A percentile compares a stretch with the other conserved stretches of the same genome.
These are phyloP conservation scores for Cephalotes varians DNA, from an alignment of 2,888 invertebrate species.

Conservation along the genomic window DNA sequence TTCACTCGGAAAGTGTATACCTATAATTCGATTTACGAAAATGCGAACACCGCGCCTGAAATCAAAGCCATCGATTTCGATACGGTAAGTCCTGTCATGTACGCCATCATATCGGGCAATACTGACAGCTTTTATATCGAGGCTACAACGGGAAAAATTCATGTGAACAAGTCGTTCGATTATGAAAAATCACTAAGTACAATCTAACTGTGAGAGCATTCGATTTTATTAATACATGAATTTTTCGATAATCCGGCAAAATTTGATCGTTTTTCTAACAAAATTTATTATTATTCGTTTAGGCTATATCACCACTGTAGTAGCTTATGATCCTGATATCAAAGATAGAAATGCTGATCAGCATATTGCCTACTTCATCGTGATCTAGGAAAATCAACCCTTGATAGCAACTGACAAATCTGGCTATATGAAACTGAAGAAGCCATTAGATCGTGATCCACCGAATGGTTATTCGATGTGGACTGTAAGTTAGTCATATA, in stretches of 20 bases:
- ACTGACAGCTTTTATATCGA: conserved; percentile 95
- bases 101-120: conserved; percentile 96
- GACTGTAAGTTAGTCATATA: conserved; percentile 84
- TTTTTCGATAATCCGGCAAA: conserved; percentile 86
- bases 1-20: conserved; percentile 93
- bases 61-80: conserved; percentile 96
- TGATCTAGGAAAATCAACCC: conserved; percentile 90
- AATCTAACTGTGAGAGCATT: conserved; percentile 93
- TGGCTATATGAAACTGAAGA: conserved; percentile 91
- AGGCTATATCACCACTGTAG: conserved; percentile 86
- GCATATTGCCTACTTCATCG: conserved; percentile 92
- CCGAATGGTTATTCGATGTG: conserved; percentile 94
- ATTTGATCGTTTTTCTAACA: not conserved
- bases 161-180: conserved; percentile 92
- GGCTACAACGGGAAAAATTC: conserved; percentile 91
- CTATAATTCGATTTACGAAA: conserved; percentile 92
- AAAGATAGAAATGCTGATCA: conserved; percentile 91
- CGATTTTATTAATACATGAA: conserved; percentile 94
- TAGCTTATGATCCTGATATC: conserved; percentile 95
- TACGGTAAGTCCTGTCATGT: conserved; percentile 94
- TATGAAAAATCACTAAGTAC: conserved; percentile 95
- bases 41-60: conserved; percentile 93
- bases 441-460: conserved; percentile 95
- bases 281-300: not conserved
- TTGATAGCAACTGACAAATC: conserved; percentile 91